Evolutionary conservation across 2,113 vertebrate genomes (phyloP).

Genomic region (Archilochus colubris): DNA sequence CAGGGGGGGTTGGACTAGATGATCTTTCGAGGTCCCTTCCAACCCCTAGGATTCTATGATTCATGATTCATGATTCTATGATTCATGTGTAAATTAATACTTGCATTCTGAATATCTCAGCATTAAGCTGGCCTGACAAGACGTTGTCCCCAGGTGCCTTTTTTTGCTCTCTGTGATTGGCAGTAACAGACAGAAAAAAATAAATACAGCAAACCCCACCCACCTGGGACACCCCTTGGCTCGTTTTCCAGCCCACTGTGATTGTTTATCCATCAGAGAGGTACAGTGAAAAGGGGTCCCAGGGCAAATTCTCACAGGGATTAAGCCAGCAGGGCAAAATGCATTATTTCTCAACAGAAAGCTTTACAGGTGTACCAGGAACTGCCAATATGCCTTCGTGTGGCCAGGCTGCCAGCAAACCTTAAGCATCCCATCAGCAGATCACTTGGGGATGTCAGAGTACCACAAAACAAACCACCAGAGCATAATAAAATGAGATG

Average conservation of each 20-base stretch:
- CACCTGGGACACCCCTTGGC: not conserved
- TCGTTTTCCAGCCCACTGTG: not conserved
- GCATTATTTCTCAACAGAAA: not conserved
- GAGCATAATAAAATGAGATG: not conserved
- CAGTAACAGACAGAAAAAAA: constrained; percentile 40
- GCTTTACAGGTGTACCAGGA: not conserved
- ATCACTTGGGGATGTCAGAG: not conserved
- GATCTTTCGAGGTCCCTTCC: too few species aligned
- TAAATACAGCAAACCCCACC: not conserved
- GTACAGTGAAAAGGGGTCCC: not conserved
- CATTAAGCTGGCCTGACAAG: not conserved
- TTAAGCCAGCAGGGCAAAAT: not conserved
- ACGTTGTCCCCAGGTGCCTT: not conserved
- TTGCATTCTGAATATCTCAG: not conserved
- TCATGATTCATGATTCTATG: too few species aligned
- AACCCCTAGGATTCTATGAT: too few species aligned
- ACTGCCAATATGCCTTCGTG: fast-evolving
- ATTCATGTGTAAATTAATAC: constrained; percentile 39
- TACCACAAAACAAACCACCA: not conserved
- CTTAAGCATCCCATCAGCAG: not conserved
- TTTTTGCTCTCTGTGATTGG: constrained; percentile 40
- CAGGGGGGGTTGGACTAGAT: too few species aligned
- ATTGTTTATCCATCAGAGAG: not conserved
- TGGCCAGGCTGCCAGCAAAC: not conserved
- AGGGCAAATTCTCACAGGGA: not conserved